Evolutionary conservation across 2,888 invertebrate genomes (phyloP).

Genomic region (Hirudinaria manillensis): DNA sequence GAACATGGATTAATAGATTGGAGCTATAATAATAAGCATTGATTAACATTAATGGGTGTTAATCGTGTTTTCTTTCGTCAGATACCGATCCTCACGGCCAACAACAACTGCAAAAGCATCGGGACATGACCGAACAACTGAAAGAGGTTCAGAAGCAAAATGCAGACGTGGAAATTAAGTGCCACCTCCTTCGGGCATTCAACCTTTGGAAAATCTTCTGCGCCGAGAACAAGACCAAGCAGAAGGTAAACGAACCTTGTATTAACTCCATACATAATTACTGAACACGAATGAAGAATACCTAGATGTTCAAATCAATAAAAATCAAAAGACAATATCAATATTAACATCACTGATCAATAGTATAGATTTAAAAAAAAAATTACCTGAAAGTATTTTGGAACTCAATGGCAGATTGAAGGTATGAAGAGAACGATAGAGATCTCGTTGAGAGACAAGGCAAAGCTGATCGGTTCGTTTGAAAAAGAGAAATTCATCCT

Average conservation of each 20-base stretch:
- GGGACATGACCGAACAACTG: not conserved
- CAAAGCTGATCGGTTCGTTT: not conserved
- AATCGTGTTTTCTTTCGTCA: not conserved
- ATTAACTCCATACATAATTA: too few relatives aligned
- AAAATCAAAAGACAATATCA: too few relatives aligned
- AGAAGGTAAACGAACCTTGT: too few relatives aligned
- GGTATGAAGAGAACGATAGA: not conserved
- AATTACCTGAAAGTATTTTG: too few relatives aligned
- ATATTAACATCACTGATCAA: not conserved
- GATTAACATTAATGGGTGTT: too few relatives aligned
- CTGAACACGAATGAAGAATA: too few relatives aligned
- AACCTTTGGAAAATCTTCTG: not conserved
- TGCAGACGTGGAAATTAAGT: not conserved
- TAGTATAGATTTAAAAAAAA: not conserved
- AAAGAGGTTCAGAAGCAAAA: not conserved
- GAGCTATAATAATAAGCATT: too few relatives aligned
- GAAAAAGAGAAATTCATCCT: conserved; percentile 12
- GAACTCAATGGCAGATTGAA: not conserved
- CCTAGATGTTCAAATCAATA: too few relatives aligned
- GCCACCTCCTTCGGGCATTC: not conserved
- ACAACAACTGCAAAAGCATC: too few relatives aligned
- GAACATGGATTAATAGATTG: too few relatives aligned
- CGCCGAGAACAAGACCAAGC: not conserved
- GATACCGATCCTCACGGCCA: not conserved
- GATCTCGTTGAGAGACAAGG: not conserved